phyloP scores from a whole-genome alignment of 2,797 vertebrate genomes.

The Hybognathus amarus region DNA sequence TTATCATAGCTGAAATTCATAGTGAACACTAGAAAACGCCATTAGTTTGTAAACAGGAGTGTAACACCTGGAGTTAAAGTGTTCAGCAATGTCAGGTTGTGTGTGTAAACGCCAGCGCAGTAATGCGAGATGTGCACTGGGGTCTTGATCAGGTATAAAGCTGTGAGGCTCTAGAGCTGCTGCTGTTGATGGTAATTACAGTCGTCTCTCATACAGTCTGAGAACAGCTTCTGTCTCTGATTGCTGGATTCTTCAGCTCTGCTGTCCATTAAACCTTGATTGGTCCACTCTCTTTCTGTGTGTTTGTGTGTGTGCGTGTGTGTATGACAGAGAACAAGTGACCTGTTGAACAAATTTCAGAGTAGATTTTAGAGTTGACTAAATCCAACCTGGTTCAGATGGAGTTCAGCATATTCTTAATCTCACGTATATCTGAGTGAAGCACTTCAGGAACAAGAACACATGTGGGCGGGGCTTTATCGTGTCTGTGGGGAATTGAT shows the following conservation, averaged over 20 bases:
- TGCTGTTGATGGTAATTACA: constrained; percentile 66
- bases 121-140: constrained; percentile 33
- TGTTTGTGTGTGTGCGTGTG: constrained; percentile 7
- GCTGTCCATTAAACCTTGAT: constrained; percentile 82
- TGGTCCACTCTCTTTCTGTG: constrained; percentile 52
- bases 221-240: constrained; percentile 71
- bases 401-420: neutral
- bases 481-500: no score
- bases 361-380: neutral
- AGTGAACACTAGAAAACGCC: neutral
- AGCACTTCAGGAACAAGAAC: neutral
- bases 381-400: neutral
- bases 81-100: constrained; percentile 9
- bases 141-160: constrained; percentile 24
- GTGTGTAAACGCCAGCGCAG: neutral
- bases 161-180: constrained; percentile 25
- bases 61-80: neutral
- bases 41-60: constrained; percentile 4
- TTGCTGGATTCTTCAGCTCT: constrained; percentile 80
- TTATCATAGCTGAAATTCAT: neutral
- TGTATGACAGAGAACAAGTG: constrained; percentile 10
- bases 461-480: neutral
- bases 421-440: neutral
- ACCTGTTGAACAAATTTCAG: neutral
- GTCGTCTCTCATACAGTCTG: constrained; percentile 58